Evolutionary conservation across 1,140 invertebrate genomes (phyloP).

Genomic region (Brachionus manjavacas): DNA sequence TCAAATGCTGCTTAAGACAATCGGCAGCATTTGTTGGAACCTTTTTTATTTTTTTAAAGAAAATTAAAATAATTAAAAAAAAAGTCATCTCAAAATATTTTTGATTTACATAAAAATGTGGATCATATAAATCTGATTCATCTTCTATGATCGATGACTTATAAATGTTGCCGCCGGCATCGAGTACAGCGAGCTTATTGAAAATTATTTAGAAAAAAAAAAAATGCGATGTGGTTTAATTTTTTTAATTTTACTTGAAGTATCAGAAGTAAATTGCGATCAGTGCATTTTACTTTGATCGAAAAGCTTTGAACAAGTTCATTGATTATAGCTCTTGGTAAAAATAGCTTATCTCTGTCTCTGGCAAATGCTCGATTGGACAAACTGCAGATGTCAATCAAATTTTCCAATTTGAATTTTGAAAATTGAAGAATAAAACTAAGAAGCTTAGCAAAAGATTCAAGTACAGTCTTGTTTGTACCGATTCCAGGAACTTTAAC

Average conservation of each 20-base stretch:
- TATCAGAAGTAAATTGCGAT: conserved; percentile 84
- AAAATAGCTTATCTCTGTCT: conserved; percentile 85
- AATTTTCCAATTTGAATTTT: conserved; percentile 72
- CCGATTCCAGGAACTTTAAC: conserved; percentile 72
- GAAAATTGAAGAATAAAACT: conserved; percentile 83
- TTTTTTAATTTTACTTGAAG: conserved; percentile 65
- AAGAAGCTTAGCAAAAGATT: conserved; percentile 91
- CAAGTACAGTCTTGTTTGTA: conserved; percentile 66
- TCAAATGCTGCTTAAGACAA: conserved; percentile 81
- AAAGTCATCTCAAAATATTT: neutral
- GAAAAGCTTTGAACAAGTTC: conserved; percentile 90
- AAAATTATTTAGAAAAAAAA: neutral
- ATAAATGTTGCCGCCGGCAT: conserved; percentile 69
- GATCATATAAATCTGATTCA: conserved; percentile 35
- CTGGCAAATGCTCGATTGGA: conserved; percentile 76
- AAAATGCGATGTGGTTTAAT: neutral
- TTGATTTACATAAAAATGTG: conserved; percentile 26
- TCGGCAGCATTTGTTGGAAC: conserved; percentile 79
- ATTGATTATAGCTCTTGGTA: conserved; percentile 81
- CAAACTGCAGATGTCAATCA: conserved; percentile 81
- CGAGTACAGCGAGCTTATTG: conserved; percentile 62
- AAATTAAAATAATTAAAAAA: neutral
- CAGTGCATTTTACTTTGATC: conserved; percentile 85
- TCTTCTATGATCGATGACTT: conserved; percentile 17
- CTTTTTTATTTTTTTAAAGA: conserved; percentile 44